These are phyloP conservation scores for Pristiophorus japonicus DNA, from an alignment of 2,113 vertebrate genomes.

Conservation along the genomic window DNA sequence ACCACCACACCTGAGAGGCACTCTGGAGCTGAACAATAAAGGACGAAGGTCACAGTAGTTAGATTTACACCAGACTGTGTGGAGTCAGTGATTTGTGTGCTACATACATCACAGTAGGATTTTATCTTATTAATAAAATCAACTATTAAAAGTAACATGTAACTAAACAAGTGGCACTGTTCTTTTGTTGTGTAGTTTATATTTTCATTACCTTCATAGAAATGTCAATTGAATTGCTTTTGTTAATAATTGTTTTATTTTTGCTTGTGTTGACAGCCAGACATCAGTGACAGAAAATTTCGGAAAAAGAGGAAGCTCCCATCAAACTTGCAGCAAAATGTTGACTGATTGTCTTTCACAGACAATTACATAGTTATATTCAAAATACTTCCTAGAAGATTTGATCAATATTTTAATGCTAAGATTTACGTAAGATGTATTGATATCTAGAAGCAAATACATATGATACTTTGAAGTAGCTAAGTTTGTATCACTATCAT, in stretches of 20 bases:
- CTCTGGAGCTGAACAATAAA: too few relatives aligned
- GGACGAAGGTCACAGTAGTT: too few relatives aligned
- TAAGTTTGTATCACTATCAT: not conserved
- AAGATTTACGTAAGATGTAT: not conserved
- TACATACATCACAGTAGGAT: too few relatives aligned
- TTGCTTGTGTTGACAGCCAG: conserved; percentile 4
- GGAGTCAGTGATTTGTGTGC: too few relatives aligned
- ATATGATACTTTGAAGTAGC: not conserved
- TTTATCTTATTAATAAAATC: not conserved
- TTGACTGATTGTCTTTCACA: not conserved
- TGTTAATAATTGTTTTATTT: not conserved
- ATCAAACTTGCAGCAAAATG: conserved; percentile 10
- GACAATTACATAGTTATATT: not conserved
- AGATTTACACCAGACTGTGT: too few relatives aligned
- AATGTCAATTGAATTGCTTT: not conserved
- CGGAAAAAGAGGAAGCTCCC: not conserved
- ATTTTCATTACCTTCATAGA: not conserved
- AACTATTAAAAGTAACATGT: not conserved
- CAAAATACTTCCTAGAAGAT: not conserved
- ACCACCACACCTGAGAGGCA: too few relatives aligned
- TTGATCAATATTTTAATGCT: not conserved
- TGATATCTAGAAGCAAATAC: not conserved
- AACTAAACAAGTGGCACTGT: not conserved
- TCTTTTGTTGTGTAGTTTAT: not conserved
- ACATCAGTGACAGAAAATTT: not conserved